Evolutionary conservation across 2,888 invertebrate species (phyloP), one percentile per base, ranked within the genome.

Genomic region (Pyrocoelia pectoralis): DNA sequence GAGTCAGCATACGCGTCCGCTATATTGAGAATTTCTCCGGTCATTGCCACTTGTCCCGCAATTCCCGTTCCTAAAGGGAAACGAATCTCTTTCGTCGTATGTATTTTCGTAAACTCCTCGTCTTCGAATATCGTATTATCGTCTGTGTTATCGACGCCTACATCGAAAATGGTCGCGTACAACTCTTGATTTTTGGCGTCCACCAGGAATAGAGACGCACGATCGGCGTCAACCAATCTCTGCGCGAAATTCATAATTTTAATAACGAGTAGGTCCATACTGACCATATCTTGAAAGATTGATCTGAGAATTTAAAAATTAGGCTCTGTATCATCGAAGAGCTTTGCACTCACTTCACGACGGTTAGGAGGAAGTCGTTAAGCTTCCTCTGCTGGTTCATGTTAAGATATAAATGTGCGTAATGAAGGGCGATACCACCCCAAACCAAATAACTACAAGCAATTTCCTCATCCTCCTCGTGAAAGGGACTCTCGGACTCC

Each of bases 231-330:
- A 5, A 94, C 94, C 4, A 94, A 82, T 43, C 87, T 85, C 77
- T 93, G 93, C 0, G 93, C 93, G 76, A 90, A 93, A 76, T 92
- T 91, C 87, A 94, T 88, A 62, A 94, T 91, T 77, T 92, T 91
- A 78, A 91, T 89, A 28, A 94, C 92, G 0, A 94, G 84, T 61
- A 87, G 86, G 72, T 94, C 93, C 84, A 94, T 89, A 68, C 91
- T 92, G 49, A 92, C 89, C 87, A 94, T 94, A 74, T 94, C 93
- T 83, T 94, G 93, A 76, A 95, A 94, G 75, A 94, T 92, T 6
- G 91, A 91, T 78, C 93, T 93, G 80, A 33, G 82, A 80, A 61
- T 63, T 66, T 48, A 51, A 41, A n/a, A 51, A 15, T 6, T 41
- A 9, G 48, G 18, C 17, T 14, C 3, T 13, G 50, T 24, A 24